A percentile compares a stretch with the other conserved stretches of the same genome.
Conservation (phyloP, 2,113 vertebrate species). For the Xyliphius kryptos region DNA sequence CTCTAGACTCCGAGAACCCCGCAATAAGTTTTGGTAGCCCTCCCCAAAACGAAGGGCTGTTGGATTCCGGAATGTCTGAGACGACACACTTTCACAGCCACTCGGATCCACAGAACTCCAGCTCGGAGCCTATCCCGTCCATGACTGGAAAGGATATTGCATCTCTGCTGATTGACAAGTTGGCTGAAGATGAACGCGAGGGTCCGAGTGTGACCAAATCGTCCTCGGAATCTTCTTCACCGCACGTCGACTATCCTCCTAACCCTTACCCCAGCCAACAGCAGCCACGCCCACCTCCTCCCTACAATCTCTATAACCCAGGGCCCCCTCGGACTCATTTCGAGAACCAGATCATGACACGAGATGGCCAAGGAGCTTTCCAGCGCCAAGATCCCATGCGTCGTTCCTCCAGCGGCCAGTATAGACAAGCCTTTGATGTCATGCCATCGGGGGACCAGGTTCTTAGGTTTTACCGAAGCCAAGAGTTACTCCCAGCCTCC, state of each 20-base stretch:
- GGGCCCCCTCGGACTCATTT: slow-evolving; percentile 31
- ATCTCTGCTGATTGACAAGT: slow-evolving; percentile 45
- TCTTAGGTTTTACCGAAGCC: slow-evolving; percentile 50
- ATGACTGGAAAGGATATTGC: slow-evolving; percentile 49
- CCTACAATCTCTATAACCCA: slow-evolving; percentile 54
- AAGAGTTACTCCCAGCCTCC: slow-evolving; percentile 37
- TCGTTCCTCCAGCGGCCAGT: slow-evolving; percentile 48
- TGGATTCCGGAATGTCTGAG: slow-evolving; percentile 28
- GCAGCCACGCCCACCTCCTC: slow-evolving; percentile 41
- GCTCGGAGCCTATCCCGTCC: slow-evolving; percentile 15
- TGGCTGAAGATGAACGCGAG: slow-evolving; percentile 44
- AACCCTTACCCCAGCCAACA: slow-evolving; percentile 55
- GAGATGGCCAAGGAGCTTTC: slow-evolving; percentile 25
- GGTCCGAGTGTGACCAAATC: slow-evolving; percentile 26
- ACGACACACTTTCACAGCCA: slow-evolving; percentile 55
- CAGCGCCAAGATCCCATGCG: slow-evolving; percentile 45
- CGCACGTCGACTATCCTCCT: slow-evolving; percentile 35
- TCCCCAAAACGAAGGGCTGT: slow-evolving; percentile 8
- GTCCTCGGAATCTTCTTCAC: slow-evolving; percentile 37
- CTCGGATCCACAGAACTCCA: slow-evolving; percentile 57
- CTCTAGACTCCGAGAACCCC: slow-evolving; percentile 21
- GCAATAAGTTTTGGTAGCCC: slow-evolving; percentile 19
- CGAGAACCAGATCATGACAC: slow-evolving; percentile 16
- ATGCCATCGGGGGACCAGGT: slow-evolving; percentile 53
- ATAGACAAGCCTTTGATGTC: slow-evolving; percentile 53